These are phyloP conservation scores for Drosophila mauritiana DNA, from an alignment of 1,140 invertebrate species.

Conservation along the genomic window DNA sequence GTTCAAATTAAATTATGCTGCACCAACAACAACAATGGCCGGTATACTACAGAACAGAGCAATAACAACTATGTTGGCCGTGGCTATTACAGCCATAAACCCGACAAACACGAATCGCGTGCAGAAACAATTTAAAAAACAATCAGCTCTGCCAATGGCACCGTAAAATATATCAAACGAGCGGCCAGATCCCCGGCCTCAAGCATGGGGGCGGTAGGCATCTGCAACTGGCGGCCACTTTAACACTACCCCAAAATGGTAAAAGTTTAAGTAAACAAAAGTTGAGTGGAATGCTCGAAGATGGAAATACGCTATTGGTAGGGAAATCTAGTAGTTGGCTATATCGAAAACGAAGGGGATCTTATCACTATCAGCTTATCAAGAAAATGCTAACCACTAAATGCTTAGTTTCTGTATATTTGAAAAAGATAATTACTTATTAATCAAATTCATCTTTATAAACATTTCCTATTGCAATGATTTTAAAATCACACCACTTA, in stretches of 20 bases:
- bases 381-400: too few relatives aligned
- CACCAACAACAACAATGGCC: conserved; percentile 35
- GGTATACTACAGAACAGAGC: background rate
- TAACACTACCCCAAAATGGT: conserved; percentile 78
- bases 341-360: background rate
- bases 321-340: background rate
- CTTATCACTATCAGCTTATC: too few relatives aligned
- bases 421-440: too few relatives aligned
- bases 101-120: conserved; percentile 82
- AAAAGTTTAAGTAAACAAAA: conserved; percentile 81
- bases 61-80: conserved; percentile 60
- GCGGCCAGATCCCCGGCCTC: conserved; percentile 47
- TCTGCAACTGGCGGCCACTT: conserved; percentile 63
- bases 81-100: conserved; percentile 81
- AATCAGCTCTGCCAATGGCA: conserved; percentile 71
- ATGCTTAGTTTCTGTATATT: too few relatives aligned
- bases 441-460: too few relatives aligned
- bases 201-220: conserved; percentile 16
- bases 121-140: conserved; percentile 83
- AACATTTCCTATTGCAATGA: too few relatives aligned
- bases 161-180: conserved; percentile 61
- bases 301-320: conserved; percentile 34
- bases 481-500: too few relatives aligned
- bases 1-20: conserved; percentile 83
- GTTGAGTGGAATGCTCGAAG: conserved; percentile 64